phyloP scores from a whole-genome alignment of 2,113 vertebrate genomes.

The Formicarius rufipectus region DNA sequence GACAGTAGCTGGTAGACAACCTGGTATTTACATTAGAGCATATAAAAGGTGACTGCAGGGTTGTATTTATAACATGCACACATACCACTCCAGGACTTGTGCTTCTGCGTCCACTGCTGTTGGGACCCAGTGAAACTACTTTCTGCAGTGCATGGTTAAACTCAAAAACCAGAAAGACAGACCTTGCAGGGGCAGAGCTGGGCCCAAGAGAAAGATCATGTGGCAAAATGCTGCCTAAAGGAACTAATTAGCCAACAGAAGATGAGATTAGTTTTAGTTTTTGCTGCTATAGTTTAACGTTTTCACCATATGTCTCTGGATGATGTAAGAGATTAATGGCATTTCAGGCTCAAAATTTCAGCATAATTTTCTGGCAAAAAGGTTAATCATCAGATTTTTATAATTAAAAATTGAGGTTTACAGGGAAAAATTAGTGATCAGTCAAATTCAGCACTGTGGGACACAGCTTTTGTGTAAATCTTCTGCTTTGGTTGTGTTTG shows the following conservation, averaged over 20 bases:
- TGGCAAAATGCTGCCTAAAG: neutral
- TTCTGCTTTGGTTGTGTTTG: neutral
- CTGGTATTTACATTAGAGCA: neutral
- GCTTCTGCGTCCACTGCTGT: neutral
- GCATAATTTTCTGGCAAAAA: neutral
- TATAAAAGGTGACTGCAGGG: neutral
- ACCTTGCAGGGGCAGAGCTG: neutral
- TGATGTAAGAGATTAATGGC: neutral
- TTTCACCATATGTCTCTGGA: neutral
- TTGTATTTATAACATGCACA: neutral
- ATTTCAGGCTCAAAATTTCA: neutral
- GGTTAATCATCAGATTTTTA: neutral
- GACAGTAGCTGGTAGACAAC: neutral
- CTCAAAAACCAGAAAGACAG: neutral
- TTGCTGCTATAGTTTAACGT: neutral
- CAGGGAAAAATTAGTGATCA: neutral
- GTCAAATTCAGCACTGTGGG: neutral
- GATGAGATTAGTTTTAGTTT: conserved; percentile 1
- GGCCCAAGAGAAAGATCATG: conserved; percentile 1
- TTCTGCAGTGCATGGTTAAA: neutral
- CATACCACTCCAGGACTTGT: neutral
- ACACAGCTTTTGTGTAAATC: neutral
- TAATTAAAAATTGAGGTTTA: neutral
- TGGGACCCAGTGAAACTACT: neutral
- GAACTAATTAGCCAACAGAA: neutral